phyloP scores from a whole-genome alignment of 2,888 invertebrate genomes.

The Ophion obscuratus region DNA sequence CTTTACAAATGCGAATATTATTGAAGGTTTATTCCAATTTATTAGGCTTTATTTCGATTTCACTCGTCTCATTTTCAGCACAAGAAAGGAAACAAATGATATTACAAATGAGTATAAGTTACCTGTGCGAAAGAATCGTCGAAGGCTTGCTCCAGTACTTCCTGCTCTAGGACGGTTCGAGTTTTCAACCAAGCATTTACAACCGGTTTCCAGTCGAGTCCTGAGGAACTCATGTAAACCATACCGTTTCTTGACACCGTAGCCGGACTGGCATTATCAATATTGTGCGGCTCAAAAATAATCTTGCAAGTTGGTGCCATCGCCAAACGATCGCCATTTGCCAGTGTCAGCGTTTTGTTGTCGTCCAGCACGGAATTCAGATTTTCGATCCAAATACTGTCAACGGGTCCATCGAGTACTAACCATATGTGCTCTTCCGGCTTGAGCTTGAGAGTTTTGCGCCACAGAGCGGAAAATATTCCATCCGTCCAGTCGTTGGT shows the following conservation, averaged over 20 bases:
- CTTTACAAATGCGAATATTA: no score
- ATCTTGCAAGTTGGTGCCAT: slow-evolving; percentile 98
- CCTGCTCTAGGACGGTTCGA: slow-evolving; percentile 86
- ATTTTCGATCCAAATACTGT: slow-evolving; percentile 99
- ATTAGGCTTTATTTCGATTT: neutral
- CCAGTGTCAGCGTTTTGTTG: slow-evolving; percentile 96
- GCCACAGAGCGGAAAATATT: slow-evolving; percentile 98
- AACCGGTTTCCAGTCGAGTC: slow-evolving; percentile 96
- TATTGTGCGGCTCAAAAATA: slow-evolving; percentile 98
- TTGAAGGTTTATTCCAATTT: neutral
- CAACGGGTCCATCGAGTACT: slow-evolving; percentile 97
- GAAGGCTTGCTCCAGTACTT: slow-evolving; percentile 85
- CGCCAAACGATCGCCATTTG: slow-evolving; percentile 96
- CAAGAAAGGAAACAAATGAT: neutral
- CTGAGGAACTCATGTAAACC: slow-evolving; percentile 99
- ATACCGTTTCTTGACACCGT: slow-evolving; percentile 96
- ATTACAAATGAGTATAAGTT: slow-evolving; percentile 79
- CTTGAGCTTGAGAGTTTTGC: slow-evolving; percentile 95
- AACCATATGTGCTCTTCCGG: slow-evolving; percentile 96
- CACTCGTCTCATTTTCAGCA: neutral
- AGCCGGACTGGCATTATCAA: slow-evolving; percentile 98
- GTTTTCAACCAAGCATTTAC: slow-evolving; percentile 93
- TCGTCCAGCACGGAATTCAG: slow-evolving; percentile 98
- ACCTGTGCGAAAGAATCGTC: slow-evolving; percentile 86
- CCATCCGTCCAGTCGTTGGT: slow-evolving; percentile 99